A percentile compares a stretch with the other conserved stretches of the same genome.
These are phyloP conservation scores for Picathartes gymnocephalus DNA, from an alignment of 2,113 vertebrate species.

Conservation along the genomic window DNA sequence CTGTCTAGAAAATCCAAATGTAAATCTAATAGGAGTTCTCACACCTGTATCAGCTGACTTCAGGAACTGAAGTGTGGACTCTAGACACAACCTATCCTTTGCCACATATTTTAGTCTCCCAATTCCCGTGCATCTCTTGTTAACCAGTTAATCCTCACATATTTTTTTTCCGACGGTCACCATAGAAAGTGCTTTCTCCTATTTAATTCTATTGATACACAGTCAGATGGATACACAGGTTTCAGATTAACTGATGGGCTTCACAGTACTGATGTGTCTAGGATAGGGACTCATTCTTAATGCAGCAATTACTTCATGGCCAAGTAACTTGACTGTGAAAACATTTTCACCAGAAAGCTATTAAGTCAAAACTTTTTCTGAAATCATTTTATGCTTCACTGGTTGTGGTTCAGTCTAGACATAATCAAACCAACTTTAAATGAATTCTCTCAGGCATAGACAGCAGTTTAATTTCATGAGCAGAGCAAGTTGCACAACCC, in stretches of 20 bases:
- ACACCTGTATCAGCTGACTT: not conserved
- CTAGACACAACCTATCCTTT: not conserved
- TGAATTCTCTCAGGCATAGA: slow-evolving; percentile 12
- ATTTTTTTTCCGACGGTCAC: rapidly evolving
- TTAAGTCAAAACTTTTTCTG: slow-evolving; percentile 30
- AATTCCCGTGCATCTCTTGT: not conserved
- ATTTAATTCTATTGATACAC: not conserved
- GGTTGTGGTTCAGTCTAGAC: not conserved
- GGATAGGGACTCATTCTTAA: not conserved
- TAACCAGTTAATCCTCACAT: not conserved
- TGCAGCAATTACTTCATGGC: not conserved
- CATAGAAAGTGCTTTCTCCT: not conserved
- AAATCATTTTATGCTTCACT: slow-evolving; percentile 42
- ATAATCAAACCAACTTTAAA: slow-evolving; percentile 36
- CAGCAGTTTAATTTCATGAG: slow-evolving; percentile 23
- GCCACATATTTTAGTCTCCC: not conserved
- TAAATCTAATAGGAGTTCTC: not conserved
- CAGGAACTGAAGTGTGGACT: not conserved
- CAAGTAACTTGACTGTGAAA: not conserved
- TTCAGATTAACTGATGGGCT: not conserved
- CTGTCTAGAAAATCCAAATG: not conserved
- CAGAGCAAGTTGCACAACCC: not conserved
- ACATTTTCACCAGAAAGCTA: slow-evolving; percentile 9
- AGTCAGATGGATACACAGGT: not conserved
- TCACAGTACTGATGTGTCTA: not conserved